Conservation (phyloP, 2,797 vertebrate species). For the Numenius phaeopus region DNA sequence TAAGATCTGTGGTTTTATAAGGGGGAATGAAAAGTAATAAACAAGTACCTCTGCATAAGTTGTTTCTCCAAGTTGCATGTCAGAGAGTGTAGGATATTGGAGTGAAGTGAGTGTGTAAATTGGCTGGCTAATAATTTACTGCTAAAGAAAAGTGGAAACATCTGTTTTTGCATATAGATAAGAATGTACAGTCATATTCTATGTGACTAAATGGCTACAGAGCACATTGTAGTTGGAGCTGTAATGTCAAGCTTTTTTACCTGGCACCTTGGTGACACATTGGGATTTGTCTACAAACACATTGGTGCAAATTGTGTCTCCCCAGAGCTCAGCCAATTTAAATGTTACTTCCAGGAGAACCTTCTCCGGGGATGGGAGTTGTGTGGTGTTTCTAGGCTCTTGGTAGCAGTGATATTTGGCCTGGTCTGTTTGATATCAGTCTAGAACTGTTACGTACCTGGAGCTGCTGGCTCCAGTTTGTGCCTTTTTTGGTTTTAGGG, state of each 20-base stretch:
- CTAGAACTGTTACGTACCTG: neutral
- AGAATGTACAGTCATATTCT: neutral
- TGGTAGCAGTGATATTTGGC: neutral
- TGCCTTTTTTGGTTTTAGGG: neutral
- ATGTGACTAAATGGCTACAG: neutral
- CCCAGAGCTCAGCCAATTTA: slow-evolving; percentile 27
- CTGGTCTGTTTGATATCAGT: neutral
- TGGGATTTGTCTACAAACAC: slow-evolving; percentile 15
- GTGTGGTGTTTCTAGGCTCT: slow-evolving; percentile 16
- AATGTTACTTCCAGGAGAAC: slow-evolving; percentile 27
- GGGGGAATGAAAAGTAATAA: neutral
- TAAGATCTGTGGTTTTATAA: neutral
- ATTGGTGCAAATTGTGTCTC: neutral
- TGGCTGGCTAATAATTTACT: neutral
- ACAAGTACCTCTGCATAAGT: neutral
- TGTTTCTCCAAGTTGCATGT: neutral
- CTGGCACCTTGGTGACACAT: neutral
- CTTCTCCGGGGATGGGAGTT: neutral
- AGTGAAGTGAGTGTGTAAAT: neutral
- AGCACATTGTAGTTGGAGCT: neutral
- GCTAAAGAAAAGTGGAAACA: neutral
- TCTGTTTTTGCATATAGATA: neutral
- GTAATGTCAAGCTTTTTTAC: neutral
- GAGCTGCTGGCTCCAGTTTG: neutral
- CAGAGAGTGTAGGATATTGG: neutral